Evolutionary conservation across 2,888 invertebrate species (phyloP), one percentile per base, ranked within the genome.

Genomic region (Julus scanicus): DNA sequence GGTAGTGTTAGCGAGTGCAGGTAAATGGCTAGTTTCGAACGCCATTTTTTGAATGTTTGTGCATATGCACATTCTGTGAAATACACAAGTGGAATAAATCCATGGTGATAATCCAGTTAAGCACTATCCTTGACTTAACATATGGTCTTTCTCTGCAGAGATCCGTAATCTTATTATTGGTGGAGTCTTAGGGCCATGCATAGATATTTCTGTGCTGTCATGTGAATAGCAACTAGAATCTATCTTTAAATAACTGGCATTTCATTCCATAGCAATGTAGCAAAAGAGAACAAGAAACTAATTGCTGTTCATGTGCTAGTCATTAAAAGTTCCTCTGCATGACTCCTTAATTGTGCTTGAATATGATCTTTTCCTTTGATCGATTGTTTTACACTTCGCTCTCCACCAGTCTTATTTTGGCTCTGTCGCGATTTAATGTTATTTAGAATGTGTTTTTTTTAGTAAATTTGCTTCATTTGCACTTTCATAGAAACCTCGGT

Each of bases 361-460:
- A 29, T 29, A 29, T 29, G 29, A 29, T 29, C 29, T 29, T 29
- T 29, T 29, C 29, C 29, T 29, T 29, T 29, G 29, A 29, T 29
- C 29, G 29, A 29, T 29, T 29, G 29, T 29, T 29, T 4, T 20
- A 20, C 29, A 29, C 71, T 11, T 29, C 71, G 20, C 11, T 71
- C 29, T 71, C 71, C 9, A 29, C 71, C 71, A 1, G 29, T 71
- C 29, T 29, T 71, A 71, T 11, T 71, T 71, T 71, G 71, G 71
- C 71, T 71, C 20, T 71, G 9, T 71, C 29, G 20, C 20, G 9
- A 29, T 20, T 8, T 71, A 71, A 29, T 71, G 71, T 6, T 71
- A 71, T 71, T 29, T 71, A 63, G 71, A 71, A 71, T 71, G 71
- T 71, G 71, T 11, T 71, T 71, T 71, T 71, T 29, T 29, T 71